Percentiles rank a stretch among this genome's conserved stretches.
phyloP scores from a whole-genome alignment of 2,797 vertebrate genomes.

The Sebastes elongatus region DNA sequence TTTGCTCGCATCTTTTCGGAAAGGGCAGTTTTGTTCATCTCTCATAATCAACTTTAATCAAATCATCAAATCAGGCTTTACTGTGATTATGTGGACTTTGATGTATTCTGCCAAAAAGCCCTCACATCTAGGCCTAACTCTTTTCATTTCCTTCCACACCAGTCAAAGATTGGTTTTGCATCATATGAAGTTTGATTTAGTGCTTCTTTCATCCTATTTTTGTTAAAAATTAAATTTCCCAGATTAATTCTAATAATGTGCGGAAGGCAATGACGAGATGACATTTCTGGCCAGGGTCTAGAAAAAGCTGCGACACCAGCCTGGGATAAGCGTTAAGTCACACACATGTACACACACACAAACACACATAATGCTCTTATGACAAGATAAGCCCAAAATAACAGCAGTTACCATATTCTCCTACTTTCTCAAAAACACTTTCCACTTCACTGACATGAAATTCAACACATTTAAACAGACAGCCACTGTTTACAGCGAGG shows the following conservation, averaged over 20 bases:
- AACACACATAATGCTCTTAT: conserved; percentile 49
- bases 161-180: neutral
- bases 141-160: neutral
- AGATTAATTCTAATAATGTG: neutral
- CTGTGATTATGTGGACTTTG: neutral
- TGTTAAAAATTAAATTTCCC: neutral
- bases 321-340: conserved; percentile 3
- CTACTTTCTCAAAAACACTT: conserved; percentile 22
- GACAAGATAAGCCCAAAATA: conserved; percentile 43
- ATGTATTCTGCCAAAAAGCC: neutral
- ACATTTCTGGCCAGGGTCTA: neutral
- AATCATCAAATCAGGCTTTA: neutral
- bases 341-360: neutral
- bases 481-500: neutral
- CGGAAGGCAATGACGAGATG: neutral
- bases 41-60: neutral
- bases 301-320: neutral
- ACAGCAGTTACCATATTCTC: conserved; percentile 20
- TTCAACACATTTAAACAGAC: conserved; percentile 4
- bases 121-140: neutral
- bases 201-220: neutral
- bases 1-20: neutral
- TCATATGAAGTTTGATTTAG: conserved; percentile 1
- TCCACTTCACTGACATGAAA: conserved; percentile 2
- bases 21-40: neutral